phyloP scores from a whole-genome alignment of 2,113 vertebrate species.

The Varanus komodoensis region DNA sequence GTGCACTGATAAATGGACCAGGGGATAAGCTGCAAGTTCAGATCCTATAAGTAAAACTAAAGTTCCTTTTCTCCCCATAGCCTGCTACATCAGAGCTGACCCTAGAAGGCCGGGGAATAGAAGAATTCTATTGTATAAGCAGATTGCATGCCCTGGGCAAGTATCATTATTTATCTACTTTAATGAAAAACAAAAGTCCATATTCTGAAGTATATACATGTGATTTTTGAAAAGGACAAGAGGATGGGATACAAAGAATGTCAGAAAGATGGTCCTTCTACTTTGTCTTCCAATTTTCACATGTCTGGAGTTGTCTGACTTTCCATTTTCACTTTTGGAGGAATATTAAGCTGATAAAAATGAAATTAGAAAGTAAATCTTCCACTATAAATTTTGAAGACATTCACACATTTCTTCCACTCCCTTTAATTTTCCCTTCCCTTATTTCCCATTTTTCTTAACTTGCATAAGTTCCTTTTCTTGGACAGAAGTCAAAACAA shows the following conservation, averaged over 20 bases:
- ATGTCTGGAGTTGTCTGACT: conserved; percentile 57
- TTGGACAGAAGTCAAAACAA: conserved; percentile 21
- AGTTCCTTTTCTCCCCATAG: neutral
- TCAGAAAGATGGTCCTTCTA: neutral
- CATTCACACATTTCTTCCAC: neutral
- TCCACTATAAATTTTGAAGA: conserved; percentile 37
- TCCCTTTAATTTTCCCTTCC: conserved; percentile 13
- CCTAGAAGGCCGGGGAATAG: conserved; percentile 17
- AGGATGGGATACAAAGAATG: conserved; percentile 13
- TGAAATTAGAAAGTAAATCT: conserved; percentile 55
- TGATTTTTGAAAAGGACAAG: neutral
- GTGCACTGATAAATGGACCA: neutral
- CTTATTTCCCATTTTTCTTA: neutral
- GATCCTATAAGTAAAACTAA: neutral
- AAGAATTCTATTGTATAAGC: neutral
- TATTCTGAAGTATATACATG: neutral
- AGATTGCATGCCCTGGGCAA: neutral
- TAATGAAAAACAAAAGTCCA: neutral
- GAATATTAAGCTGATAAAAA: conserved; percentile 47
- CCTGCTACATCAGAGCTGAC: neutral
- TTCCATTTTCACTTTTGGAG: conserved; percentile 60
- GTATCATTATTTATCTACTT: neutral
- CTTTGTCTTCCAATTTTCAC: conserved; percentile 38
- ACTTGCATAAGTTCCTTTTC: neutral
- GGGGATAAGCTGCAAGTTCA: neutral